Evolutionary conservation across 2,797 vertebrate species (phyloP).

Genomic region (Phataginus tricuspis): DNA sequence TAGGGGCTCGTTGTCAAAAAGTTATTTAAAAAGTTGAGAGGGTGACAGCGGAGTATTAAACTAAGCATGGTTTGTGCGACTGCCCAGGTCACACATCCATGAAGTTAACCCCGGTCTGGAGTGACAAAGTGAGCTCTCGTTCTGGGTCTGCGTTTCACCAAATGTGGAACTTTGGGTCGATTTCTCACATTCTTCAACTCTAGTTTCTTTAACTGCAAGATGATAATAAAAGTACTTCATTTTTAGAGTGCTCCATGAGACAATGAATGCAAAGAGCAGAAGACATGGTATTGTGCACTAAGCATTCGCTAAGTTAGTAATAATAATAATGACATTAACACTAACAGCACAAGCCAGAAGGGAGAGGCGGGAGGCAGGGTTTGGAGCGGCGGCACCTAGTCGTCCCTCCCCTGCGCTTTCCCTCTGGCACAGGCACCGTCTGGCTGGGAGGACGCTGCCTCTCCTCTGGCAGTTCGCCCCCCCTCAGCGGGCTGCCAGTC

Average conservation of each 20-base stretch:
- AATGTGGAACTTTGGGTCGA: background rate
- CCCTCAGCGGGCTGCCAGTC: background rate
- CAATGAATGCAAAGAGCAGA: background rate
- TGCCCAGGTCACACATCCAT: background rate
- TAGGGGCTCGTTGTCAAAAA: background rate
- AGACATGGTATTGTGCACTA: background rate
- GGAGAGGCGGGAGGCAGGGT: background rate
- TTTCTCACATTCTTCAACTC: background rate
- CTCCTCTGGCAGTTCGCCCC: background rate
- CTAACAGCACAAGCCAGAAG: background rate
- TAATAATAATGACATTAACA: background rate
- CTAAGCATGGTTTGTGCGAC: background rate
- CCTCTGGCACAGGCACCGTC: accelerated
- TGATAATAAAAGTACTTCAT: background rate
- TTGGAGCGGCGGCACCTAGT: background rate
- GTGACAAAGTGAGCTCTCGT: background rate
- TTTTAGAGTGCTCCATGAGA: background rate
- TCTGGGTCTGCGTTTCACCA: background rate
- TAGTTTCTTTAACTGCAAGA: background rate
- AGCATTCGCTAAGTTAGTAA: background rate
- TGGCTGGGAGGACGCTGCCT: background rate
- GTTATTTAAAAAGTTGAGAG: background rate
- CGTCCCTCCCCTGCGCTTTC: accelerated
- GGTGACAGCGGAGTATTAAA: background rate
- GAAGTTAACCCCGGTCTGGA: background rate